These are phyloP conservation scores for Paracentrotus lividus DNA, from an alignment of 53 echinoderm and acorn worm species.

Conservation along the genomic window DNA sequence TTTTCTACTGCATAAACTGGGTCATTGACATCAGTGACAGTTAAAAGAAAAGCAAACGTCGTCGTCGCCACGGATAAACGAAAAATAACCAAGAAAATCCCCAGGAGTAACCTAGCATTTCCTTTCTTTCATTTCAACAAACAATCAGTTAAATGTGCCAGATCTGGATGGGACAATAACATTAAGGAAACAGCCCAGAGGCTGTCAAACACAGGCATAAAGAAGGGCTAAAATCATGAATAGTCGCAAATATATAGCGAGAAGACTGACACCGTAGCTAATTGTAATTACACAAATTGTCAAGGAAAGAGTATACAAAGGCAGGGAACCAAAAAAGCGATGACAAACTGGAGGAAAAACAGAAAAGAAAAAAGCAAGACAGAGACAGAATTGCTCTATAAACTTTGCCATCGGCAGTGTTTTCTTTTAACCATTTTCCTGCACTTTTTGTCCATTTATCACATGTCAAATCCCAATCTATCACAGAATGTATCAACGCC, in stretches of 20 bases:
- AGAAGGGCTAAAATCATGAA: slow-evolving; percentile 16
- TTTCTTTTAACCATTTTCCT: slow-evolving; percentile 53
- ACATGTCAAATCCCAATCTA: slow-evolving; percentile 48
- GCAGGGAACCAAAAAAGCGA: background rate
- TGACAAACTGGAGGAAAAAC: slow-evolving; percentile 17
- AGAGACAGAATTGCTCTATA: slow-evolving; percentile 22
- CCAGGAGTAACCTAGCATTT: background rate
- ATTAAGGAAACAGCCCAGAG: slow-evolving; percentile 41
- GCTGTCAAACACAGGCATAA: slow-evolving; percentile 24
- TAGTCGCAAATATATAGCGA: background rate
- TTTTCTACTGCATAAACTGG: background rate
- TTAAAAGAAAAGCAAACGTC: background rate
- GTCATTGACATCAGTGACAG: slow-evolving; percentile 7
- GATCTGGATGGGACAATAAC: slow-evolving; percentile 6
- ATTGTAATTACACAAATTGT: slow-evolving; percentile 52
- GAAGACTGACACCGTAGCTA: slow-evolving; percentile 25
- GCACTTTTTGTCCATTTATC: slow-evolving; percentile 38
- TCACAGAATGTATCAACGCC: slow-evolving; percentile 1
- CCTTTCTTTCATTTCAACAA: slow-evolving; percentile 7
- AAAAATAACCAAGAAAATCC: background rate
- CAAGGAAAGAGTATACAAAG: background rate
- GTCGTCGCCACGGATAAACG: background rate
- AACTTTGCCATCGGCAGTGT: slow-evolving; percentile 35
- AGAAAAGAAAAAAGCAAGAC: background rate
- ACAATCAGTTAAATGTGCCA: slow-evolving; percentile 32